Evolutionary conservation across 2,113 vertebrate genomes (phyloP), one percentile per base, ranked within the genome.

Genomic region (Alethe diademata): DNA sequence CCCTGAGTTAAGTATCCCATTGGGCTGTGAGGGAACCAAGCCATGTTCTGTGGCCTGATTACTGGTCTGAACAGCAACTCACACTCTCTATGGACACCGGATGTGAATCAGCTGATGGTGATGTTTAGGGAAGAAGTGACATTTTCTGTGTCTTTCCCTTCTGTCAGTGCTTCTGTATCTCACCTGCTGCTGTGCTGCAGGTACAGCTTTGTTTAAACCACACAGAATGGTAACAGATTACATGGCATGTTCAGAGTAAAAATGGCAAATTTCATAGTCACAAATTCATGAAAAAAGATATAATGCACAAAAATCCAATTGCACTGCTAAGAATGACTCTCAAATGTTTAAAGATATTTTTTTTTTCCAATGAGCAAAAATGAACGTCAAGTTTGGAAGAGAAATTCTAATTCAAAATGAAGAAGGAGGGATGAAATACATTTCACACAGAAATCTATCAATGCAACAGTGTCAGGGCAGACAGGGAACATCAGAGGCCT

Each of bases 231-330:
- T 57, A 95, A 86, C 81, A 88, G 54, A 96, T 89, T 95, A 94
- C 78, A 91, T 56, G 79, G 81, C 78, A 90, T 48, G 35, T 66
- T 95, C 90, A 76, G n/a, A 88, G 88, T 29, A 93, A 94, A 96
- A 96, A 72, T 29, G 67, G 80, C 45, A 92, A 93, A 94, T 94
- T 96, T 96, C 95, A 96, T 69, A 94, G 95, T 67, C 62, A 89
- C 85, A 87, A 95, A 94, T 88, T 94, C 60, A 88, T 28, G 78
- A 91, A 67, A 96, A 94, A 79, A 67, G 78, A 93, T 65, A 80
- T 75, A 94, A 94, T 42, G 78, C 69, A 87, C 54, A 91, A 83
- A 92, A 96, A 93, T 90, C 95, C 91, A 96, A 95, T 67, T 96
- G 93, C 28, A 33, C 43, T 62, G 69, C 88, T 91, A 78, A 92